These are phyloP conservation scores for Trachelus troglodyta DNA, from an alignment of 2,888 invertebrate species.

Conservation along the genomic window DNA sequence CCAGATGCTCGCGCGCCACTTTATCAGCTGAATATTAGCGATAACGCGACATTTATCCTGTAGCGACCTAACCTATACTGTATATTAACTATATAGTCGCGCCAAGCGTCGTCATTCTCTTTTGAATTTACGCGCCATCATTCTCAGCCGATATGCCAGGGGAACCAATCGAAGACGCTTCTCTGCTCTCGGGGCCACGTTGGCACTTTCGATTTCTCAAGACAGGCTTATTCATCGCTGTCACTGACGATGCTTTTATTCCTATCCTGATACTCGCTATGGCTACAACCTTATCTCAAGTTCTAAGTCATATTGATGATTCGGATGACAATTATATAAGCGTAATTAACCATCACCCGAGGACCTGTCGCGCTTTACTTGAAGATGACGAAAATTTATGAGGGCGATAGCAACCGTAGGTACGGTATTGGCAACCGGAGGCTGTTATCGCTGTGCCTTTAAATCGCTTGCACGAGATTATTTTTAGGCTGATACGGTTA, in stretches of 20 bases:
- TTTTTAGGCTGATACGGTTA: no score
- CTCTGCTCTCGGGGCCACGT: background rate
- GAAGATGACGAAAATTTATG: constrained; percentile 19
- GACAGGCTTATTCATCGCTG: background rate
- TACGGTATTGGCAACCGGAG: background rate
- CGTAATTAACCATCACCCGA: constrained; percentile 14
- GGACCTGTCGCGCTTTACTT: constrained; percentile 1
- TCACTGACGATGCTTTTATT: background rate
- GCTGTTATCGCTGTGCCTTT: background rate
- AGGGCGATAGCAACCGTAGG: background rate
- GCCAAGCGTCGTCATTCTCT: background rate
- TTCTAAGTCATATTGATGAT: constrained; percentile 8
- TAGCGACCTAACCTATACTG: background rate
- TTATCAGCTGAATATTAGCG: constrained; percentile 21
- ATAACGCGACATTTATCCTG: constrained; percentile 16
- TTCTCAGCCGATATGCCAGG: background rate
- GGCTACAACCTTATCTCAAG: background rate
- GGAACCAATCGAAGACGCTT: background rate
- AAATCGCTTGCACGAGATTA: no score
- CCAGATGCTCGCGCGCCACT: constrained; percentile 15
- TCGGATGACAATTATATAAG: constrained; percentile 12
- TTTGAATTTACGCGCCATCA: background rate
- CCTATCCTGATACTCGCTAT: background rate
- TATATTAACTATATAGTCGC: background rate
- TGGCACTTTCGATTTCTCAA: background rate